Evolutionary conservation across 1,140 invertebrate species (phyloP).

Genomic region (Drosophila sturtevanti): DNA sequence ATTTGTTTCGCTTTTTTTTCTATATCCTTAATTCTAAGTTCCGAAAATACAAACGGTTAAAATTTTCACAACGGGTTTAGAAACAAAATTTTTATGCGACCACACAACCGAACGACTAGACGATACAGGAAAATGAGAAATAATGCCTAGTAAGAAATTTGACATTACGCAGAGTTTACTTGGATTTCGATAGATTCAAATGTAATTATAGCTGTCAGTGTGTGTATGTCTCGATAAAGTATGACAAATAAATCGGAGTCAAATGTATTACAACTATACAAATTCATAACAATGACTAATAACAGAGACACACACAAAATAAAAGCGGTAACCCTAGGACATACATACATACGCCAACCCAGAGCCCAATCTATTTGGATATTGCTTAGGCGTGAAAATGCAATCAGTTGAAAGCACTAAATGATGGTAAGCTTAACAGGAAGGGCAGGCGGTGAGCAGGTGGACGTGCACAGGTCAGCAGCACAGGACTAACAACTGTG

Average conservation of each 20-base stretch:
- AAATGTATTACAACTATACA: slow-evolving; percentile 45
- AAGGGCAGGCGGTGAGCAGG: too few species aligned
- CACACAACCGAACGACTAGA: background rate
- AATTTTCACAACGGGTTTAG: slow-evolving; percentile 60
- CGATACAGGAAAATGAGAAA: slow-evolving; percentile 15
- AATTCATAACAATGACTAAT: slow-evolving; percentile 24
- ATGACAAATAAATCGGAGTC: slow-evolving; percentile 4
- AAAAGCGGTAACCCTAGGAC: slow-evolving; percentile 4
- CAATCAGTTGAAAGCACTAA: background rate
- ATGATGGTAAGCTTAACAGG: too few species aligned
- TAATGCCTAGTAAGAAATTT: slow-evolving; percentile 24
- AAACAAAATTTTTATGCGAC: slow-evolving; percentile 17
- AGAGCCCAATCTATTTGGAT: background rate
- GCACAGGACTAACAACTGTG: too few species aligned
- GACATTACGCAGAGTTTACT: slow-evolving; percentile 32
- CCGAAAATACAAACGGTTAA: slow-evolving; percentile 54
- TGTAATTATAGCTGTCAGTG: background rate
- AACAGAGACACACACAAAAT: slow-evolving; percentile 4
- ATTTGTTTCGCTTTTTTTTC: slow-evolving; percentile 7
- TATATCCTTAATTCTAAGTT: slow-evolving; percentile 25
- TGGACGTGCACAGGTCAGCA: too few species aligned
- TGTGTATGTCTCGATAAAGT: background rate
- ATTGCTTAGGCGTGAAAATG: slow-evolving; percentile 10
- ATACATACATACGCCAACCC: slow-evolving; percentile 7
- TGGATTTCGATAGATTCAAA: background rate